Evolutionary conservation across 2,888 invertebrate species (phyloP).

Genomic region (Machimus rusticus): DNA sequence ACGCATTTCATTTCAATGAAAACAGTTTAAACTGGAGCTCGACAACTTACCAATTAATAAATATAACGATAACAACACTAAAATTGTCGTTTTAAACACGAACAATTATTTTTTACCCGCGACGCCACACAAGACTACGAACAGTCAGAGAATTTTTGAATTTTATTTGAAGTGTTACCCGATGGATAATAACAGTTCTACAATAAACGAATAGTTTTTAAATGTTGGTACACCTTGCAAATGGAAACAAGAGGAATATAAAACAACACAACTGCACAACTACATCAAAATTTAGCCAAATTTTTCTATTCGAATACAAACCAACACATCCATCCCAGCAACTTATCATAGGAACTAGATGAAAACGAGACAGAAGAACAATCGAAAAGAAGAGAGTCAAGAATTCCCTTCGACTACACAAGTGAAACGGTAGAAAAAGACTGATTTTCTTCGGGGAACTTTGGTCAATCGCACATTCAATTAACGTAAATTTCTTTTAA

Average conservation of each 20-base stretch:
- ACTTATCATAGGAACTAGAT: not conserved
- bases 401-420: not conserved
- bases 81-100: not conserved
- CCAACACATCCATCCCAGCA: not conserved
- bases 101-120: not conserved
- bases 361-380: not conserved
- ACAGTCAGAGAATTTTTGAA: not conserved
- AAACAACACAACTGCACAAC: not conserved
- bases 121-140: not conserved
- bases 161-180: not conserved
- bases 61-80: not conserved
- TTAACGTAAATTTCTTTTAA: slow-evolving; percentile 19
- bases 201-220: not conserved
- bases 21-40: not conserved
- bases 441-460: slow-evolving; percentile 6
- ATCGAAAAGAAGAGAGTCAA: not conserved
- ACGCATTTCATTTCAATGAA: not conserved
- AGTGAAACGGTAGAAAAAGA: not conserved
- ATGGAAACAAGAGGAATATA: not conserved
- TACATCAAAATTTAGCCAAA: not conserved
- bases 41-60: not conserved
- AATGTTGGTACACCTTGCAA: not conserved
- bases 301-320: not conserved
- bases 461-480: not conserved
- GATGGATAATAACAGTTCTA: not conserved